phyloP scores from a whole-genome alignment of 1,140 invertebrate genomes.

The Rhagoletis pomonella region DNA sequence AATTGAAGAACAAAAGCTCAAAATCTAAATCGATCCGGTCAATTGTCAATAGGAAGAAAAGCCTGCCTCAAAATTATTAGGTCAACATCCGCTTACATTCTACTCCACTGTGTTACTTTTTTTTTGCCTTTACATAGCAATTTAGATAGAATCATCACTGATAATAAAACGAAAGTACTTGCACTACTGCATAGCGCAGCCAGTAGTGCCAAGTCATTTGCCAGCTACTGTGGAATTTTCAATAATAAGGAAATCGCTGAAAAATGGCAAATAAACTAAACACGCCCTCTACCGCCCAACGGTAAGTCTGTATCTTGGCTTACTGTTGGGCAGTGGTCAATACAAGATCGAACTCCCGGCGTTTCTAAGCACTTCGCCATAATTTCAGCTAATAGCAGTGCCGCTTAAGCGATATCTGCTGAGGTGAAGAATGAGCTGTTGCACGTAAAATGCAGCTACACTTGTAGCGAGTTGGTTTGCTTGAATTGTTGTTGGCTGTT shows the following conservation, averaged over 20 bases:
- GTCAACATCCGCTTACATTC: too few relatives aligned
- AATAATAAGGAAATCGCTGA: neutral
- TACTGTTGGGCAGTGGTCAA: neutral
- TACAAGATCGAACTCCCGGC: neutral
- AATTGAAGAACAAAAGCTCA: too few relatives aligned
- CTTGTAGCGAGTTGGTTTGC: neutral
- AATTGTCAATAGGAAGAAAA: too few relatives aligned
- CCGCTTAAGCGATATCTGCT: neutral
- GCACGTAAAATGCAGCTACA: neutral
- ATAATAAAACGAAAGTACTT: neutral
- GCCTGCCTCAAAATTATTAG: too few relatives aligned
- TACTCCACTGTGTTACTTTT: too few relatives aligned
- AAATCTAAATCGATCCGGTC: too few relatives aligned
- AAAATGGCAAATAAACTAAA: neutral
- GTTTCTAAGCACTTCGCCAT: neutral
- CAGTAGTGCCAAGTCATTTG: neutral
- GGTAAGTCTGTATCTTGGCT: neutral
- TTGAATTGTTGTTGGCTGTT: neutral
- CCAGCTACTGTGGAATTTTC: neutral
- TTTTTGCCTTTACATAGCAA: too few relatives aligned
- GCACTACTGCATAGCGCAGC: neutral
- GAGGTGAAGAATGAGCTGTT: neutral
- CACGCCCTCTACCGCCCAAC: neutral
- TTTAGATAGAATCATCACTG: neutral
- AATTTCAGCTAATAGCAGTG: neutral